These are phyloP conservation scores for Ceuthmochares aereus DNA, from an alignment of 2,113 vertebrate species.

Conservation along the genomic window DNA sequence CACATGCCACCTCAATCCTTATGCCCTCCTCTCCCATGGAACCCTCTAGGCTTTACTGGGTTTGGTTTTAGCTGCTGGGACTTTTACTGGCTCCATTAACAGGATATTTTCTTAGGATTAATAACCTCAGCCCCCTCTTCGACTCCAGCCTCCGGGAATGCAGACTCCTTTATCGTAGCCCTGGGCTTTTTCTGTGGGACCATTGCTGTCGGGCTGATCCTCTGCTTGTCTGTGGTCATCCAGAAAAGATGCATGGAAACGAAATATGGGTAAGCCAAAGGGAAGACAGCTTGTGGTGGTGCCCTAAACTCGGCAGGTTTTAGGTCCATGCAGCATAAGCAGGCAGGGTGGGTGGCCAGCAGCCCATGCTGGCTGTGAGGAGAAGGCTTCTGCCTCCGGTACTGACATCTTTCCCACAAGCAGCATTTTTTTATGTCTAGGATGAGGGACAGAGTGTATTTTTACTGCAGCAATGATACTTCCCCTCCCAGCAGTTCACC, in stretches of 20 bases:
- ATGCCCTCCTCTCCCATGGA: fast-evolving
- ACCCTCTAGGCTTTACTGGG: not conserved
- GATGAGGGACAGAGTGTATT: not conserved
- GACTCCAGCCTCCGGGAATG: slow-evolving; percentile 72
- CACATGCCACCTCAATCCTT: fast-evolving
- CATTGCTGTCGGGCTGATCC: slow-evolving; percentile 77
- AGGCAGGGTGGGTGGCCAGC: not conserved
- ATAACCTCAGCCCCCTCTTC: slow-evolving; percentile 78
- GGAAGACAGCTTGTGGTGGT: not conserved
- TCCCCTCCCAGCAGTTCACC: slow-evolving; percentile 4
- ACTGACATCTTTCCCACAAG: not conserved
- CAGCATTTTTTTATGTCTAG: fast-evolving
- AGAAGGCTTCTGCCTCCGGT: not conserved
- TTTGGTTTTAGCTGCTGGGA: not conserved
- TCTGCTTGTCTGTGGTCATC: slow-evolving; percentile 79
- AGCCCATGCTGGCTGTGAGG: fast-evolving
- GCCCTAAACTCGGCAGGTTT: not conserved
- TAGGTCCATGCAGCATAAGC: fast-evolving
- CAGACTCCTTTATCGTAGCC: slow-evolving; percentile 75
- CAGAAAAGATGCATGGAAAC: slow-evolving; percentile 79
- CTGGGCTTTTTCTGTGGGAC: slow-evolving; percentile 83
- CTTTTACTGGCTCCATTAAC: not conserved
- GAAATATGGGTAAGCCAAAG: slow-evolving; percentile 82
- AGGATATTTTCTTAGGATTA: slow-evolving; percentile 61
- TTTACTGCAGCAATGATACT: not conserved